Conservation (phyloP, 2,797 vertebrate genomes). For the Cetoscarus ocellatus region DNA sequence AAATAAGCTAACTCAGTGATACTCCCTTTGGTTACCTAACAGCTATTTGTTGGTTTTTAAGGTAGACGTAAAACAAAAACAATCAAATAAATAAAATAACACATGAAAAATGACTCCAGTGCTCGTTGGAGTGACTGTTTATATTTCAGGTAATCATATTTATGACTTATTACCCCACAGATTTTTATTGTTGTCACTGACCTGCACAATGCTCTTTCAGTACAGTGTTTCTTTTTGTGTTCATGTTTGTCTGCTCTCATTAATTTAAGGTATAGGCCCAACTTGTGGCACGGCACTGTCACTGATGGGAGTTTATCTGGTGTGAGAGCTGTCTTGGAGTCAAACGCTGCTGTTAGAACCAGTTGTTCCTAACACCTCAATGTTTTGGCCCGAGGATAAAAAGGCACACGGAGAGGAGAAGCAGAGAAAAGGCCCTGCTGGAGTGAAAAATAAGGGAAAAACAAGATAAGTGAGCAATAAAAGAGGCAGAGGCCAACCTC, state of each 20-base stretch:
- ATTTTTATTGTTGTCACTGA: too few species aligned
- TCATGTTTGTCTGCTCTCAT: neutral
- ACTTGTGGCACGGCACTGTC: neutral
- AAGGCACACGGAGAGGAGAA: neutral
- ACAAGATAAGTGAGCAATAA: neutral
- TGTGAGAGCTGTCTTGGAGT: neutral
- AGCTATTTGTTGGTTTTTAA: too few species aligned
- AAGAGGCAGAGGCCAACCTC: neutral
- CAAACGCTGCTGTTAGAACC: slow-evolving; percentile 18
- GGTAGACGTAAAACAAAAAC: too few species aligned
- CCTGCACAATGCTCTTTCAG: neutral
- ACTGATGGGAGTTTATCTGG: slow-evolving; percentile 10
- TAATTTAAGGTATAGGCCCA: neutral
- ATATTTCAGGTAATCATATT: too few species aligned
- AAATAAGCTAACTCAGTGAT: too few species aligned
- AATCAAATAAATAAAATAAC: too few species aligned
- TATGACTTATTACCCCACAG: too few species aligned
- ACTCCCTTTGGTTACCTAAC: too few species aligned
- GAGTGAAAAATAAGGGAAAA: neutral
- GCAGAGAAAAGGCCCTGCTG: neutral
- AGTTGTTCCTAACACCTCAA: slow-evolving; percentile 21
- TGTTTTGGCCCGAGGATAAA: slow-evolving; percentile 1
- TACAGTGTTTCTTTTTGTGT: neutral
- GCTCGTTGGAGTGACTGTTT: too few species aligned
- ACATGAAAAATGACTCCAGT: too few species aligned